These are phyloP conservation scores for Nebria brevicollis DNA, from an alignment of 2,888 invertebrate species.

Conservation along the genomic window DNA sequence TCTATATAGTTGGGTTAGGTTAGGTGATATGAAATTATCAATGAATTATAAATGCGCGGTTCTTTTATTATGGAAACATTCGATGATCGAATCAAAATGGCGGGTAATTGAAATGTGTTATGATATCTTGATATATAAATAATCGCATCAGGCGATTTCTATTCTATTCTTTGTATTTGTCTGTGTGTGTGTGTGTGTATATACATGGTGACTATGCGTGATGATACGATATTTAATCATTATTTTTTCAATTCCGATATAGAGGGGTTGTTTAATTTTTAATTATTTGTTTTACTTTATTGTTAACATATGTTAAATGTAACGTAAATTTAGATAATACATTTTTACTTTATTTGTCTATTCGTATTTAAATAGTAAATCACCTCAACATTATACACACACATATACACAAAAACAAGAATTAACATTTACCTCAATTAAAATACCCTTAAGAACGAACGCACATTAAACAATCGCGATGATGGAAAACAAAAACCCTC, in stretches of 20 bases:
- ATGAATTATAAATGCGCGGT: background rate
- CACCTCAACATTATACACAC: no score
- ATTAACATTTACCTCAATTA: conserved; percentile 25
- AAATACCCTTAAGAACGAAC: background rate
- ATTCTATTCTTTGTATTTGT: no score
- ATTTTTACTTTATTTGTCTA: no score
- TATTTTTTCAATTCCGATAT: no score
- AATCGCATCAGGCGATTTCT: background rate
- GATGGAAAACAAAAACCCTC: background rate
- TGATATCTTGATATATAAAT: background rate
- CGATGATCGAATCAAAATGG: conserved; percentile 1
- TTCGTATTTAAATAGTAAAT: no score
- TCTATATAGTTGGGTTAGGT: background rate
- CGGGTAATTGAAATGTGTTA: background rate
- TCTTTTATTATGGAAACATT: conserved; percentile 1
- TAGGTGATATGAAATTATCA: background rate
- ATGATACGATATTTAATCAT: no score
- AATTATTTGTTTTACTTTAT: no score
- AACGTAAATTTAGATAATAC: no score
- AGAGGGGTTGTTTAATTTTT: no score
- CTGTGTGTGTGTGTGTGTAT: background rate
- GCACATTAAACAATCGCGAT: background rate
- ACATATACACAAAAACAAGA: background rate
- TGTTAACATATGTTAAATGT: no score
- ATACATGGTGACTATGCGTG: background rate